Evolutionary conservation across 2,797 vertebrate genomes (phyloP).

Genomic region (Eulemur albifrons): DNA sequence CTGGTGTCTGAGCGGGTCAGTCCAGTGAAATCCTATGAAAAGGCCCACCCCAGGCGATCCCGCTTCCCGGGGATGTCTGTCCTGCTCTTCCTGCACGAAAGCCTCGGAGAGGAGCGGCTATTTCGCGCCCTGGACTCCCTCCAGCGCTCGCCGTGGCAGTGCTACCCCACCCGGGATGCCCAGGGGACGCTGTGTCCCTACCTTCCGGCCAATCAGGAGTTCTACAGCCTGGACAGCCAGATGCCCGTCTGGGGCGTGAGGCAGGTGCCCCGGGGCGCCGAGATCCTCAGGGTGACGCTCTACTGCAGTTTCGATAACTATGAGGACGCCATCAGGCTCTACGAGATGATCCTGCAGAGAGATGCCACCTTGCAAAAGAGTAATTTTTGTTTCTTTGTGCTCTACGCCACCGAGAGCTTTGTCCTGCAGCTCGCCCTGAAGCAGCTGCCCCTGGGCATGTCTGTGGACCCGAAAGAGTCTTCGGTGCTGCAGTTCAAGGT

Average conservation of each 20-base stretch:
- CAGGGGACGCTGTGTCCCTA: slow-evolving; percentile 72
- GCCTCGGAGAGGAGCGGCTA: slow-evolving; percentile 91
- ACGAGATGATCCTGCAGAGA: slow-evolving; percentile 91
- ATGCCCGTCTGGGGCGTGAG: slow-evolving; percentile 96
- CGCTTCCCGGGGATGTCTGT: slow-evolving; percentile 92
- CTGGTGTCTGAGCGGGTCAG: slow-evolving; percentile 91
- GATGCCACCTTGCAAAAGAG: slow-evolving; percentile 88
- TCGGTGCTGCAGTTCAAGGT: slow-evolving; percentile 93
- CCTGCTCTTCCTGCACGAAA: slow-evolving; percentile 92
- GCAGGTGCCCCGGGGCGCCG: slow-evolving; percentile 88
- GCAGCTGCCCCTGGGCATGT: slow-evolving; percentile 89
- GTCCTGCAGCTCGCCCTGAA: slow-evolving; percentile 93
- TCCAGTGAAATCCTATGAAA: slow-evolving; percentile 81
- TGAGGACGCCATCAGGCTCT: slow-evolving; percentile 91
- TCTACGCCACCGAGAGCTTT: slow-evolving; percentile 76
- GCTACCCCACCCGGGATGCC: slow-evolving; percentile 85
- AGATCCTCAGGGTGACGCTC: slow-evolving; percentile 92
- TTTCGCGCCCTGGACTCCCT: slow-evolving; percentile 90
- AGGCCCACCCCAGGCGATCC: slow-evolving; percentile 68
- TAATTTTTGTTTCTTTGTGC: slow-evolving; percentile 89
- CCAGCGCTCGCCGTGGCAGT: slow-evolving; percentile 92
- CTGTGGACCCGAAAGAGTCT: slow-evolving; percentile 88
- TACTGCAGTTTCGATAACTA: slow-evolving; percentile 93
- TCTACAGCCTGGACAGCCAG: slow-evolving; percentile 91
- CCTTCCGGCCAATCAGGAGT: slow-evolving; percentile 87